These are phyloP conservation scores for Nymphalis polychloros DNA, from an alignment of 2,888 invertebrate genomes.

Conservation along the genomic window DNA sequence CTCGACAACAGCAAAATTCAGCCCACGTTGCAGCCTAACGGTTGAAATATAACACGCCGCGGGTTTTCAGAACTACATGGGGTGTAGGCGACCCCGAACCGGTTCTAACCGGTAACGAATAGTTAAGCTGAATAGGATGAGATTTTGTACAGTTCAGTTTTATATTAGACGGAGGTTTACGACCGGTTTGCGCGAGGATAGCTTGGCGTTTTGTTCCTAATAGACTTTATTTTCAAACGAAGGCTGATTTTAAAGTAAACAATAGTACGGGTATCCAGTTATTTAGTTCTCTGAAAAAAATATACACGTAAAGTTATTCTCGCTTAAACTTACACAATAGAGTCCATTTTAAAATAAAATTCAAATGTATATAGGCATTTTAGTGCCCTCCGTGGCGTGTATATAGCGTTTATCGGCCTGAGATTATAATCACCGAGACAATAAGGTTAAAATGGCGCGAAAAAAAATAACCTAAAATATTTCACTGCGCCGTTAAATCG, in stretches of 20 bases:
- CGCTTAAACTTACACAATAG: conserved; percentile 44
- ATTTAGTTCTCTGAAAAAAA: conserved; percentile 50
- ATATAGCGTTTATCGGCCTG: conserved; percentile 58
- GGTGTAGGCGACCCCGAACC: conserved; percentile 68
- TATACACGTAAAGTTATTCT: conserved; percentile 61
- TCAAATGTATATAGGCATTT: conserved; percentile 55
- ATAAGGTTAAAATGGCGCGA: conserved; percentile 48
- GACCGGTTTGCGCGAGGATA: conserved; percentile 59
- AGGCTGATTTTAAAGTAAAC: conserved; percentile 74
- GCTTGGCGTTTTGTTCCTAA: conserved; percentile 73
- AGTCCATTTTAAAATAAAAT: conserved; percentile 28
- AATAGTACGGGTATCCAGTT: conserved; percentile 69
- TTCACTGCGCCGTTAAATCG: conserved; percentile 16
- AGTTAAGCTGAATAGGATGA: conserved; percentile 39
- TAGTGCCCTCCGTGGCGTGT: conserved; percentile 54
- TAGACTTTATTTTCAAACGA: conserved; percentile 73
- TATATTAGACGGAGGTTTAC: conserved; percentile 22
- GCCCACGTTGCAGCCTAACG: conserved; percentile 74
- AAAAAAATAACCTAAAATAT: conserved; percentile 18
- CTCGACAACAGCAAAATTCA: conserved; percentile 68
- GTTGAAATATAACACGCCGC: conserved; percentile 54
- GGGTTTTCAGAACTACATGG: conserved; percentile 59
- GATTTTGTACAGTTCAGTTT: conserved; percentile 60
- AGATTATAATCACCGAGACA: conserved; percentile 58
- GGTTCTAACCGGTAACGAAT: conserved; percentile 39